These are phyloP conservation scores for Heterodera filipjevi DNA, from an alignment of 2,888 invertebrate species.

Conservation along the genomic window DNA sequence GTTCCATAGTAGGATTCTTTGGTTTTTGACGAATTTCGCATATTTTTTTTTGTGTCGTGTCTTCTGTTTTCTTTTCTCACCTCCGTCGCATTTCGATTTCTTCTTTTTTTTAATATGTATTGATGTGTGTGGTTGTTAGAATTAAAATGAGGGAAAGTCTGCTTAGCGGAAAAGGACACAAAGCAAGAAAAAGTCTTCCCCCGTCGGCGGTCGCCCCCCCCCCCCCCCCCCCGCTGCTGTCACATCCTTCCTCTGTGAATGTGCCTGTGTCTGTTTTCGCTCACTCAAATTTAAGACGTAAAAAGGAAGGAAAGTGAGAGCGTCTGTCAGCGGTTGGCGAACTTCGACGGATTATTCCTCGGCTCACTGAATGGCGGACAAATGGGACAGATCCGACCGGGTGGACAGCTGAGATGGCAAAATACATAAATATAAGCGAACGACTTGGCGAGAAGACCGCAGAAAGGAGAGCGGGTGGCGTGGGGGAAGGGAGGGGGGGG, in stretches of 20 bases:
- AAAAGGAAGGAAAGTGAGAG: not conserved
- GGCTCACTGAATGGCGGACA: not conserved
- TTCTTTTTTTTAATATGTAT: not conserved
- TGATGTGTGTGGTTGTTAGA: not conserved
- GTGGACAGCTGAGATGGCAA: not conserved
- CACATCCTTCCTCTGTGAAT: conserved; percentile 11
- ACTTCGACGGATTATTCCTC: conserved; percentile 1
- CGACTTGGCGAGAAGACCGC: not conserved
- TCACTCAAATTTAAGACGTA: conserved; percentile 16
- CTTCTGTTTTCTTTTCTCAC: not conserved
- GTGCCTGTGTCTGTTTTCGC: not conserved
- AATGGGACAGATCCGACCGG: not conserved
- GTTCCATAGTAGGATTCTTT: not conserved
- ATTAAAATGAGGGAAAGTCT: conserved; percentile 13
- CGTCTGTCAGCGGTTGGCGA: conserved; percentile 19
- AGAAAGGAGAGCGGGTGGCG: not conserved
- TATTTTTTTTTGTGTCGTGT: not conserved
- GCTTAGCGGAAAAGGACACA: conserved; percentile 2
- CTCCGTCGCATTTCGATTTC: not conserved
- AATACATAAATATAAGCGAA: not conserved
- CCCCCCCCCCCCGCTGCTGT: not conserved
- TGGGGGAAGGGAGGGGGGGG: not conserved
- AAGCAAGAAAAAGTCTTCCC: conserved; percentile 9
- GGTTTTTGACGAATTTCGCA: not conserved
- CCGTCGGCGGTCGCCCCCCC: no score